These are phyloP conservation scores for Diarsia dahlii DNA, from an alignment of 2,888 invertebrate genomes.

Conservation along the genomic window DNA sequence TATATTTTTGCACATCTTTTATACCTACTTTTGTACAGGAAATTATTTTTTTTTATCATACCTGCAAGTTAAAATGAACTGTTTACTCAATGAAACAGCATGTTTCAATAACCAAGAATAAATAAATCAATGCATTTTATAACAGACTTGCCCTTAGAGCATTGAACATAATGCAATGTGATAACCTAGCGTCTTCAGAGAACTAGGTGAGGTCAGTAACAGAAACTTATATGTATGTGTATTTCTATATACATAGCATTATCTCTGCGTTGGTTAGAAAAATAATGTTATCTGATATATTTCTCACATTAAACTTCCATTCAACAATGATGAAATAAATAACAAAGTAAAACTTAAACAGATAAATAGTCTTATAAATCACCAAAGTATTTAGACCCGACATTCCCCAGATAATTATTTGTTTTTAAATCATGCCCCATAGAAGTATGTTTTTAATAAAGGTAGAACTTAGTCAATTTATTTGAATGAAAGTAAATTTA, in stretches of 20 bases:
- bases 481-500: constrained; percentile 6
- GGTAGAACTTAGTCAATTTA: not conserved
- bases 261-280: constrained; percentile 36
- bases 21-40: not conserved
- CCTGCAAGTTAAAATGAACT: not conserved
- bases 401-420: not conserved
- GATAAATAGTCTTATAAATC: not conserved
- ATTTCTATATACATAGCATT: not conserved
- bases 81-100: not conserved
- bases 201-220: constrained; percentile 73
- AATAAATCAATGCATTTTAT: constrained; percentile 17
- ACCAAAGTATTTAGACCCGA: not conserved
- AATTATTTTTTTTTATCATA: not conserved
- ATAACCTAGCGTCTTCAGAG: constrained; percentile 70
- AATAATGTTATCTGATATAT: constrained; percentile 36
- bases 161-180: constrained; percentile 54
- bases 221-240: constrained; percentile 40
- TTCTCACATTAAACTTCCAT: constrained; percentile 20
- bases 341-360: not conserved
- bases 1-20: not conserved
- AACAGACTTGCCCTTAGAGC: constrained; percentile 45
- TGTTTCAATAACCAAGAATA: constrained; percentile 8
- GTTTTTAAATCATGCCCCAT: not conserved
- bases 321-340: constrained; percentile 9
- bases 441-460: not conserved